Percentiles rank a stretch among this genome's conserved stretches.
phyloP scores from a whole-genome alignment of 35 echinoderm and acorn worm species.

The Ophioderma brevispina region DNA sequence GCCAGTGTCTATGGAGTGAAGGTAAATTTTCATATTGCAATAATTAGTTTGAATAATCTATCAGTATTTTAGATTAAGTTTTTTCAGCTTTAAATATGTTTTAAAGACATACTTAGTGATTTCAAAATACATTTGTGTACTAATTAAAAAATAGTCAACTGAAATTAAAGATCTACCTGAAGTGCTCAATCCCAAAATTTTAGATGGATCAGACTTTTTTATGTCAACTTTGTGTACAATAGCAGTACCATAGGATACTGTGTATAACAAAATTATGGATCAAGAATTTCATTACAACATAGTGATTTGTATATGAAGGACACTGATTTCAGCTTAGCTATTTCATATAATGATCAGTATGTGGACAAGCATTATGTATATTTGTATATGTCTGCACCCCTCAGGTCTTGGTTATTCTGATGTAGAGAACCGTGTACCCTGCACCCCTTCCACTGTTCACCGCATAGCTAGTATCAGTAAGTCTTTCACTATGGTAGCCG shows the following conservation, averaged over 20 bases:
- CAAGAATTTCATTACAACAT: too few relatives aligned
- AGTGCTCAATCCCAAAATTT: background rate
- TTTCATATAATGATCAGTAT: too few relatives aligned
- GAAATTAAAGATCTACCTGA: too few relatives aligned
- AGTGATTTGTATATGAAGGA: too few relatives aligned
- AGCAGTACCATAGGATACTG: too few relatives aligned
- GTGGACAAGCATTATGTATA: too few relatives aligned
- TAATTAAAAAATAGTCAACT: too few relatives aligned
- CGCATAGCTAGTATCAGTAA: constrained; percentile 97
- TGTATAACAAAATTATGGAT: too few relatives aligned
- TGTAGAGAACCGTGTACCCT: constrained; percentile 85
- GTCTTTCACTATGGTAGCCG: constrained; percentile 76
- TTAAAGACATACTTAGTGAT: too few relatives aligned
- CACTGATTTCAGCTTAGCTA: too few relatives aligned
- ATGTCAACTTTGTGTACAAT: background rate
- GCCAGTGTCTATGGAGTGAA: constrained; percentile 72
- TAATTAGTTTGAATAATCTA: background rate
- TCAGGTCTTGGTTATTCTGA: constrained; percentile 84
- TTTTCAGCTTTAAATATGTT: background rate
- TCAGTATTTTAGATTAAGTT: background rate
- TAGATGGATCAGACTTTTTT: background rate
- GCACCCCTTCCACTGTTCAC: constrained; percentile 48
- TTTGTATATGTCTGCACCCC: background rate
- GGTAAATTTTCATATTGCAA: constrained; percentile 28
- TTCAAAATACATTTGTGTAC: background rate